Percentiles rank a stretch among this genome's conserved stretches.
Evolutionary conservation across 2,797 vertebrate species (phyloP).

Genomic region (Scomberomorus guttatus): DNA sequence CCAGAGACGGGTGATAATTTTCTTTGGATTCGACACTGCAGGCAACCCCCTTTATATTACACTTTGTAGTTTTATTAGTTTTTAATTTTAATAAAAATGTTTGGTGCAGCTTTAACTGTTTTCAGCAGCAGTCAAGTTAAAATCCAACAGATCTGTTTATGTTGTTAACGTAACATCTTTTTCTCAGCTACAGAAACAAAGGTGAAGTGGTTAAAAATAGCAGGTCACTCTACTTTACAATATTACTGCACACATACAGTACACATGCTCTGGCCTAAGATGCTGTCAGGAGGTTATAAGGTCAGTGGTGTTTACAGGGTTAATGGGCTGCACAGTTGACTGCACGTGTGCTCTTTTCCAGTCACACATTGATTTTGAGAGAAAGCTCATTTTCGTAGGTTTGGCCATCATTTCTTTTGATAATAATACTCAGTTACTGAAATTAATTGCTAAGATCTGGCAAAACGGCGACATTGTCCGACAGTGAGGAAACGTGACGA

Average conservation of each 20-base stretch:
- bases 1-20: no score
- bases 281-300: neutral
- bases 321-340: constrained; percentile 10
- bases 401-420: neutral
- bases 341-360: neutral
- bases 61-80: neutral
- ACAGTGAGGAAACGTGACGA: no score
- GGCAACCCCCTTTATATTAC: neutral
- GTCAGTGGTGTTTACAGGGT: constrained; percentile 5
- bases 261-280: neutral
- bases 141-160: neutral
- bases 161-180: neutral
- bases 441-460: neutral
- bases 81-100: no score
- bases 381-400: neutral
- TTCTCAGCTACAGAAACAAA: neutral
- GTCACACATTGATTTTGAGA: constrained; percentile 11
- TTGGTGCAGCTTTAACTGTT: neutral
- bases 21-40: neutral
- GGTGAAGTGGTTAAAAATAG: neutral
- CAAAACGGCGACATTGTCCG: neutral
- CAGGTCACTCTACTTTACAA: neutral
- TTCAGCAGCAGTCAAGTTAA: neutral
- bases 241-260: neutral
- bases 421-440: neutral